phyloP scores from a whole-genome alignment of 2,113 vertebrate species.

The Notothenia rossii region DNA sequence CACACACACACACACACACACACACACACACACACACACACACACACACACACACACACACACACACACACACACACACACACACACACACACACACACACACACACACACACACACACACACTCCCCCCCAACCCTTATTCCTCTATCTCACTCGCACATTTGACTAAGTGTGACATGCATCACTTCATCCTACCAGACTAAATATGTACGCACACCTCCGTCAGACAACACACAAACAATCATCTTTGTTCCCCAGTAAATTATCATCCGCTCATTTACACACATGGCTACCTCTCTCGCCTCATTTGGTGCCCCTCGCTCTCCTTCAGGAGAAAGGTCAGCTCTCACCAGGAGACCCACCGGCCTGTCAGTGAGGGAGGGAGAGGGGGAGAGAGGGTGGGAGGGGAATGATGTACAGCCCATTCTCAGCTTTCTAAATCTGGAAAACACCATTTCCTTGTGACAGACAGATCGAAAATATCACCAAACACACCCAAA shows the following conservation, averaged over 20 bases:
- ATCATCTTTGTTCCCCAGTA: constrained; percentile 51
- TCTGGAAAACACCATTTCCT: constrained; percentile 21
- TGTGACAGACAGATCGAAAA: not conserved
- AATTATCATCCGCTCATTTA: constrained; percentile 69
- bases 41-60: no score
- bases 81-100: no score
- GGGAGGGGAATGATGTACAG: constrained; percentile 45
- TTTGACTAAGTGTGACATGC: constrained; percentile 28
- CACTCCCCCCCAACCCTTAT: not conserved
- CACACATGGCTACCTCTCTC: constrained; percentile 59
- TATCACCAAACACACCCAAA: not conserved
- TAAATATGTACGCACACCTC: constrained; percentile 32
- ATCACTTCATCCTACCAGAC: constrained; percentile 43
- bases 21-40: no score
- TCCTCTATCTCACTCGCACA: constrained; percentile 34
- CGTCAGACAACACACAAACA: constrained; percentile 44
- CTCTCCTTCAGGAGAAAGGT: constrained; percentile 78
- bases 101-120: no score
- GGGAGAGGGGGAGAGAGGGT: constrained; percentile 11
- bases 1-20: no score
- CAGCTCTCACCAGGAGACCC: constrained; percentile 76
- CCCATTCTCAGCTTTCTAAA: constrained; percentile 36
- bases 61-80: no score
- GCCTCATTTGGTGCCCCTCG: constrained; percentile 51
- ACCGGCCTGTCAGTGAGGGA: constrained; percentile 53